A percentile compares a stretch with the other conserved stretches of the same genome.
phyloP scores from a whole-genome alignment of 2,888 invertebrate species.

The Flabesymbios commensalis region DNA sequence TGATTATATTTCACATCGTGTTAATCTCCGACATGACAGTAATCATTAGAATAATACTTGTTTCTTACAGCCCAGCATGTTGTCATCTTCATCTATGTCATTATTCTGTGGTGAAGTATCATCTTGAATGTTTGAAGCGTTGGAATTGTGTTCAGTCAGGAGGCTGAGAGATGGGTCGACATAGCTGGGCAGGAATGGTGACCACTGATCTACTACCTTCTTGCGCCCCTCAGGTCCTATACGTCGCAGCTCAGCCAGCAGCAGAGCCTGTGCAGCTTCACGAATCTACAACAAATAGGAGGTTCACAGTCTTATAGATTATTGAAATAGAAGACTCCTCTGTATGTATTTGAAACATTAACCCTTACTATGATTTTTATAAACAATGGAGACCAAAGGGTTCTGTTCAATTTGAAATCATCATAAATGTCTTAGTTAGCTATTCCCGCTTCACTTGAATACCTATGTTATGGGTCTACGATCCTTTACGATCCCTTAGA shows the following conservation, averaged over 20 bases:
- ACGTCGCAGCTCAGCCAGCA: conserved; percentile 88
- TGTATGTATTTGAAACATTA: no score
- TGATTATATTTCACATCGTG: no score
- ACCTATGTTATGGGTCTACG: no score
- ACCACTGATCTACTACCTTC: conserved; percentile 91
- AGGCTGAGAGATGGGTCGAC: conserved; percentile 62
- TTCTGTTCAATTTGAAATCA: no score
- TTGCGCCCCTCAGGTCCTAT: conserved; percentile 90
- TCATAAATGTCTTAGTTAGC: no score
- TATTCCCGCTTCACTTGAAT: no score
- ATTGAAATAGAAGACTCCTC: background rate
- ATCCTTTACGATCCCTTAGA: no score
- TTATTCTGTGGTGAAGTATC: conserved; percentile 5
- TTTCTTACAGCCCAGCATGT: conserved; percentile 26
- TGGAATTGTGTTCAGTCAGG: conserved; percentile 42
- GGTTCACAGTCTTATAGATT: background rate
- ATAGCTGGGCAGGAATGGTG: conserved; percentile 84
- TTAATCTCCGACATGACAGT: no score
- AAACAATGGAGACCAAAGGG: no score
- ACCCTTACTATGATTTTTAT: no score
- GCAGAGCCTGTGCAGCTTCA: conserved; percentile 93
- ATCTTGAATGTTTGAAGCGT: background rate
- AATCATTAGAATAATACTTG: no score
- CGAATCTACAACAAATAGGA: conserved; percentile 67
- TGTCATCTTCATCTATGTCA: conserved; percentile 30